Evolutionary conservation across 2,888 invertebrate genomes (phyloP).

Genomic region (Esperia sulphurella): DNA sequence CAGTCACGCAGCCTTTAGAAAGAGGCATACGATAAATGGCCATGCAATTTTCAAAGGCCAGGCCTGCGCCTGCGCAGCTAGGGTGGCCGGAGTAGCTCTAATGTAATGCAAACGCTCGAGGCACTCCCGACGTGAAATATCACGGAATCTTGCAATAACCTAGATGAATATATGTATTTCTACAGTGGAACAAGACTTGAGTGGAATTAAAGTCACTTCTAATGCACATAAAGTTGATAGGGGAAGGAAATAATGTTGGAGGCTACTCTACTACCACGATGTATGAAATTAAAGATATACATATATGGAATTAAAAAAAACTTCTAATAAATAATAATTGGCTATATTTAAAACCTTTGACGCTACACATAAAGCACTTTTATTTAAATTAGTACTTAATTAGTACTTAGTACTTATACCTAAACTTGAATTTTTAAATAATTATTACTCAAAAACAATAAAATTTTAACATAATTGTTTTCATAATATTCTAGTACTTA

Average conservation of each 20-base stretch:
- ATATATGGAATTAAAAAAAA: no score
- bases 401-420: no score
- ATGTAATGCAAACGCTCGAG: constrained; percentile 60
- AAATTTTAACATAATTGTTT: no score
- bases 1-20: constrained; percentile 41
- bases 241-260: neutral
- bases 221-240: constrained; percentile 8
- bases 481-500: no score
- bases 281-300: no score
- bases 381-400: no score
- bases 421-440: no score
- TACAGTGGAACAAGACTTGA: constrained; percentile 11
- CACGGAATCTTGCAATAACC: constrained; percentile 52
- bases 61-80: constrained; percentile 31
- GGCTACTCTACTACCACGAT: no score
- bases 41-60: constrained; percentile 38
- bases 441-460: no score
- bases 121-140: constrained; percentile 67
- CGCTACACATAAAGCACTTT: no score
- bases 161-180: constrained; percentile 45
- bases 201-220: constrained; percentile 7
- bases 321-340: no score
- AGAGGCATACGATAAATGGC: constrained; percentile 46
- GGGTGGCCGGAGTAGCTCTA: constrained; percentile 55
- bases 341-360: no score